phyloP scores from a whole-genome alignment of 30 jellyfish, hydroid and myxozoan species.

The Turritopsis dohrnii region DNA sequence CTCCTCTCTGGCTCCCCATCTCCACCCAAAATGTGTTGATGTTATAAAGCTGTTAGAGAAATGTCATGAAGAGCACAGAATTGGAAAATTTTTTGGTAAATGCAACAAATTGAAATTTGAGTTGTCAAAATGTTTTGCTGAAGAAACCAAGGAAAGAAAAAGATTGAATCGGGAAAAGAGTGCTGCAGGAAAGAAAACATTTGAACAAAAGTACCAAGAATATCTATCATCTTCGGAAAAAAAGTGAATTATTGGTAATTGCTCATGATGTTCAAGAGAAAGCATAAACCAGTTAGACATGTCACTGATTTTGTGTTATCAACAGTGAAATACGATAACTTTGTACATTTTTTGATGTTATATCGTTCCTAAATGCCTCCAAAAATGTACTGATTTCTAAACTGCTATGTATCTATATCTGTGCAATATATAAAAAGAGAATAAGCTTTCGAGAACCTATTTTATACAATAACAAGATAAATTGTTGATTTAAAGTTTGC shows the following conservation, averaged over 20 bases:
- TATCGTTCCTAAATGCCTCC: too few species aligned
- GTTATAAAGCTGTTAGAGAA: slow-evolving; percentile 20
- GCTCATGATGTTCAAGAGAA: too few species aligned
- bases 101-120: slow-evolving; percentile 24
- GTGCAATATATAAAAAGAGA: too few species aligned
- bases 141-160: slow-evolving; percentile 24
- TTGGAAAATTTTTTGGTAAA: slow-evolving; percentile 36
- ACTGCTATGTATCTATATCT: too few species aligned
- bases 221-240: neutral
- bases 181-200: neutral
- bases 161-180: slow-evolving; percentile 32
- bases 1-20: slow-evolving; percentile 28
- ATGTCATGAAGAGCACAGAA: slow-evolving; percentile 31
- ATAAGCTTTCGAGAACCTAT: too few species aligned
- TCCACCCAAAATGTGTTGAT: slow-evolving; percentile 22
- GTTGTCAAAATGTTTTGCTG: slow-evolving; percentile 26
- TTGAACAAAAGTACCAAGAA: slow-evolving; percentile 18
- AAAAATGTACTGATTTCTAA: too few species aligned
- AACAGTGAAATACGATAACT: too few species aligned
- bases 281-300: too few species aligned
- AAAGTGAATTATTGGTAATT: neutral
- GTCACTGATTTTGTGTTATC: too few species aligned
- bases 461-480: too few species aligned
- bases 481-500: too few species aligned
- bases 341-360: too few species aligned